Percentiles rank a stretch among this genome's conserved stretches.
These are phyloP conservation scores for Dastarcus helophoroides DNA, from an alignment of 2,888 invertebrate species.

Conservation along the genomic window DNA sequence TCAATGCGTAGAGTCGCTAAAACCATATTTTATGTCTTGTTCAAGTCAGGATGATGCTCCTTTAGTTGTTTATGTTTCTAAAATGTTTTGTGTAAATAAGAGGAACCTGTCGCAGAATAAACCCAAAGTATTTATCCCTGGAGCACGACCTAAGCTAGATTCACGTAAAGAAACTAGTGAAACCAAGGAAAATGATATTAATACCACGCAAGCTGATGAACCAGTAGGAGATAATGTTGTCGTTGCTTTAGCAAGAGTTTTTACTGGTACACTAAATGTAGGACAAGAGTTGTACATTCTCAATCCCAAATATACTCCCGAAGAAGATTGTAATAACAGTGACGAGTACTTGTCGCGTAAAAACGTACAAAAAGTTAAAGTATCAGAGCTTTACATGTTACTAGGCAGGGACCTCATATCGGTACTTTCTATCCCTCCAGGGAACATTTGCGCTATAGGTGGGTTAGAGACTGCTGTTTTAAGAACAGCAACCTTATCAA, in stretches of 20 bases:
- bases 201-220: constrained; percentile 12
- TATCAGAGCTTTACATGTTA: constrained; percentile 74
- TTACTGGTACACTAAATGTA: constrained; percentile 69
- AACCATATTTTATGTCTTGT: constrained; percentile 21
- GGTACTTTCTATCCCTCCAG: constrained; percentile 72
- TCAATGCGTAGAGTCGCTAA: constrained; percentile 52
- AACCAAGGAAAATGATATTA: constrained; percentile 8
- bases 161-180: constrained; percentile 3
- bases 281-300: constrained; percentile 75
- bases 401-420: constrained; percentile 86
- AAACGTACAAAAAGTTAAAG: constrained; percentile 35
- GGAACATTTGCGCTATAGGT: constrained; percentile 84
- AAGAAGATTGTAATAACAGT: constrained; percentile 13
- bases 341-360: constrained; percentile 36
- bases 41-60: constrained; percentile 44
- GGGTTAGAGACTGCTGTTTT: constrained; percentile 73
- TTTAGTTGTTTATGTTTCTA: constrained; percentile 66
- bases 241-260: constrained; percentile 87
- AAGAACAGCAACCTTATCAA: constrained; percentile 83
- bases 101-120: constrained; percentile 67
- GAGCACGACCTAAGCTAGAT: constrained; percentile 31
- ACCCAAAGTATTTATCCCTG: constrained; percentile 57
- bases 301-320: constrained; percentile 81
- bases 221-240: constrained; percentile 51
- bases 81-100: constrained; percentile 80